phyloP scores from a whole-genome alignment of 2,888 invertebrate genomes.

The Stenoptilia bipunctidactyla region DNA sequence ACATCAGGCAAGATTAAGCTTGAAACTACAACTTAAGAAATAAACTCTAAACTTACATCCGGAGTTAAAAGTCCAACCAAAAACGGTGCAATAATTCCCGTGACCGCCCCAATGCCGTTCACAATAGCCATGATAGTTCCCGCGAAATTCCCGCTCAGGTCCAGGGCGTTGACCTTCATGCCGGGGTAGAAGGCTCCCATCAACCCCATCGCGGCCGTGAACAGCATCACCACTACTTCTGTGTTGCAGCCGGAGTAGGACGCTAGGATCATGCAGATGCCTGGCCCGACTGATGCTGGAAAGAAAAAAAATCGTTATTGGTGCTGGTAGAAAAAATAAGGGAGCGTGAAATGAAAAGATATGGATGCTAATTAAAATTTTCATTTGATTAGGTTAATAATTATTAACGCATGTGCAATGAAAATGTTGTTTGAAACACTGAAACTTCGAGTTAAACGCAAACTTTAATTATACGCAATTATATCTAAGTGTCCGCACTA shows the following conservation, averaged over 20 bases:
- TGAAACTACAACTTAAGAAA: conserved; percentile 8
- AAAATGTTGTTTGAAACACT: too few relatives aligned
- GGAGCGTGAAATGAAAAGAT: too few relatives aligned
- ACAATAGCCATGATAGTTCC: conserved; percentile 78
- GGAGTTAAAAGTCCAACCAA: conserved; percentile 76
- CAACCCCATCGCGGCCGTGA: conserved; percentile 77
- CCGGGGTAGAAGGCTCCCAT: conserved; percentile 81
- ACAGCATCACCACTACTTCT: conserved; percentile 69
- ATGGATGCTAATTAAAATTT: too few relatives aligned
- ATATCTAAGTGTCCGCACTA: too few relatives aligned
- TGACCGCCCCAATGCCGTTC: conserved; percentile 79
- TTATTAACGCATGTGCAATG: too few relatives aligned
- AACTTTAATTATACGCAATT: too few relatives aligned
- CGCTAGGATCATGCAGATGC: conserved; percentile 73
- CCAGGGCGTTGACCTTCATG: conserved; percentile 78
- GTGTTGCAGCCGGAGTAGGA: conserved; percentile 76
- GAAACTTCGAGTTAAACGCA: too few relatives aligned
- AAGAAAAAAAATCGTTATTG: too few relatives aligned
- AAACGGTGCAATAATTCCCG: conserved; percentile 78
- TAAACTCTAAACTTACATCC: conserved; percentile 58
- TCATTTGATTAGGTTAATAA: too few relatives aligned
- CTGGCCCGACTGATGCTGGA: conserved; percentile 75
- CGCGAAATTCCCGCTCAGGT: conserved; percentile 76
- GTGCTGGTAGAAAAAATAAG: too few relatives aligned
- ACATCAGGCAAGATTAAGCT: too few relatives aligned